Percentiles rank a stretch among this genome's conserved stretches.
These are phyloP conservation scores for Spisula solida DNA, from an alignment of 2,888 invertebrate genomes.

Conservation along the genomic window DNA sequence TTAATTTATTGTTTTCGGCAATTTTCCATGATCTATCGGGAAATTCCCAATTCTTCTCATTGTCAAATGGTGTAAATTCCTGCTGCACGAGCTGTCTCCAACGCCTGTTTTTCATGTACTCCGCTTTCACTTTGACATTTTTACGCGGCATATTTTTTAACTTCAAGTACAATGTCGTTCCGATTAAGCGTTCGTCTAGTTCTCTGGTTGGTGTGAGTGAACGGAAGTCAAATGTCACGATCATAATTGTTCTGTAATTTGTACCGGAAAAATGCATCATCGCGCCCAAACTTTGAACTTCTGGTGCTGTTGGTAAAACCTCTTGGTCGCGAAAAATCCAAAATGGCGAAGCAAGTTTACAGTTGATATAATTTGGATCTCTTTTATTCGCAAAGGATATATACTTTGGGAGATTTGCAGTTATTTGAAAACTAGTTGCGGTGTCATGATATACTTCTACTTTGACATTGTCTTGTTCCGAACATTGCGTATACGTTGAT, in stretches of 20 bases:
- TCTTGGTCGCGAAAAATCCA: constrained; percentile 70
- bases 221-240: constrained; percentile 49
- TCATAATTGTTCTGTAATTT: constrained; percentile 5
- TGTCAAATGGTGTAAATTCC: constrained; percentile 59
- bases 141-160: constrained; percentile 61
- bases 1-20: constrained; percentile 61
- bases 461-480: constrained; percentile 74
- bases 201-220: constrained; percentile 55
- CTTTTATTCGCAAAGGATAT: constrained; percentile 70
- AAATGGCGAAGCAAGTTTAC: constrained; percentile 60
- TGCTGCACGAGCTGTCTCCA: constrained; percentile 49
- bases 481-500: constrained; percentile 67
- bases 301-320: constrained; percentile 31
- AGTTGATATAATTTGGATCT: constrained; percentile 66
- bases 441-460: constrained; percentile 70
- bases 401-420: constrained; percentile 72
- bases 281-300: constrained; percentile 31
- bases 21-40: constrained; percentile 70
- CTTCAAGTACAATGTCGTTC: constrained; percentile 47
- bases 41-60: constrained; percentile 65
- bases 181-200: constrained; percentile 61
- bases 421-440: constrained; percentile 65
- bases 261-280: constrained; percentile 44
- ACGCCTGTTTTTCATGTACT: constrained; percentile 48
- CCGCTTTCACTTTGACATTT: constrained; percentile 58